Conservation (phyloP, 2,113 vertebrate species). For the Aldabrachelys gigantea region DNA sequence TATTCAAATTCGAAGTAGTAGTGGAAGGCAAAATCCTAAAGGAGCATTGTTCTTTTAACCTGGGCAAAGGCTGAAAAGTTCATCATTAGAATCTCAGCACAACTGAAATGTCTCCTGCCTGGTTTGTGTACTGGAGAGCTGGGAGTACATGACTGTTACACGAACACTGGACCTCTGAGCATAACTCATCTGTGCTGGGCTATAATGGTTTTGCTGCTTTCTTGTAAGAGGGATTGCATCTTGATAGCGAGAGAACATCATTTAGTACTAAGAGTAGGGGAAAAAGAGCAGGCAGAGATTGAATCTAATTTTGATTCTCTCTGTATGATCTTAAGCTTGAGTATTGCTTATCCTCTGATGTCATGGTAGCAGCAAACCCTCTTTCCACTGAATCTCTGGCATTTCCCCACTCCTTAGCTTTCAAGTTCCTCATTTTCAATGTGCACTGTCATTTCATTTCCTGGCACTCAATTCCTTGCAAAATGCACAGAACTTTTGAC, state of each 20-base stretch:
- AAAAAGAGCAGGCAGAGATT: not conserved
- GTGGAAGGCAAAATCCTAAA: not conserved
- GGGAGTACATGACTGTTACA: not conserved
- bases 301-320: not conserved
- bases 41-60: not conserved
- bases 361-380: not conserved
- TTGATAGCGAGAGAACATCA: not conserved
- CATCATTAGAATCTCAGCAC: not conserved
- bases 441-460: not conserved
- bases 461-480: not conserved
- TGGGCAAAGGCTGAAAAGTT: not conserved
- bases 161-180: rapidly evolving
- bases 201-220: rapidly evolving
- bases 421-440: conserved; percentile 33
- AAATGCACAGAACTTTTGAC: not conserved
- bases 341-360: not conserved
- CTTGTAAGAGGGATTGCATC: not conserved
- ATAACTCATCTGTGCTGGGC: not conserved
- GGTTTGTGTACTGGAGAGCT: not conserved
- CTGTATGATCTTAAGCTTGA: not conserved
- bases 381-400: no score
- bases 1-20: not conserved
- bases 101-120: not conserved
- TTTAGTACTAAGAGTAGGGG: not conserved
- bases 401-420: not conserved